Evolutionary conservation across 2,888 invertebrate genomes (phyloP), one percentile per base, ranked within the genome.

Genomic region (Emesis castigata): DNA sequence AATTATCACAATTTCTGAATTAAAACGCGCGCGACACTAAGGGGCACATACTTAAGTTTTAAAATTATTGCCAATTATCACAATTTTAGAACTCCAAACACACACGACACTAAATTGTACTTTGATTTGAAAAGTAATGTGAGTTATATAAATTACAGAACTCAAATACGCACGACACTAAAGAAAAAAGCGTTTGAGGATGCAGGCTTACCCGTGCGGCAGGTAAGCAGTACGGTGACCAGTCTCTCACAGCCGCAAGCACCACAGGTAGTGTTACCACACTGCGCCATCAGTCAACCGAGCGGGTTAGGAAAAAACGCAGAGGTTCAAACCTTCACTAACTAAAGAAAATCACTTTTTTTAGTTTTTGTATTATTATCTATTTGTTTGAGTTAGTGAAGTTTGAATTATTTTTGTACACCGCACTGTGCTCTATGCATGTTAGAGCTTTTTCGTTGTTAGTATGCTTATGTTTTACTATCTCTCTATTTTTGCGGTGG

Each of bases 151-250:
- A 77, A 82, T 96, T 96, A 39, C 93, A 99, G 99, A 84, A 97
- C 98, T 3, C 99, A 99, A 94, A 99, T 99, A 85, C 96, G 98
- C 79, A 97, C 98, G 58, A 98, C 98, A 0, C 91, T 98, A 75
- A 98, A 98, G 93, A 98, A 98, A 93, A 98, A 98, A 90, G 98
- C 98, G 0, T 98, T 98, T 90, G 98, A 98, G 91, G 98, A 98
- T 90, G 98, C 98, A 80, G 98, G 98, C 81, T 96, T 98, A 86
- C 98, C 98, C 73, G 97, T 97, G 18, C 95, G 97, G 85, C 96
- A 96, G 93, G 96, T 97, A 88, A 96, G 96, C 91, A 95, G 96
- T 87, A 93, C 96, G 53, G 94, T 95, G 83, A 92, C 94, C 75
- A 91, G 92, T 83, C 91, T 88, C 85, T 85, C 88, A 79, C 91